These are phyloP conservation scores for Trissolcus basalis DNA, from an alignment of 1,140 invertebrate species.

Conservation along the genomic window DNA sequence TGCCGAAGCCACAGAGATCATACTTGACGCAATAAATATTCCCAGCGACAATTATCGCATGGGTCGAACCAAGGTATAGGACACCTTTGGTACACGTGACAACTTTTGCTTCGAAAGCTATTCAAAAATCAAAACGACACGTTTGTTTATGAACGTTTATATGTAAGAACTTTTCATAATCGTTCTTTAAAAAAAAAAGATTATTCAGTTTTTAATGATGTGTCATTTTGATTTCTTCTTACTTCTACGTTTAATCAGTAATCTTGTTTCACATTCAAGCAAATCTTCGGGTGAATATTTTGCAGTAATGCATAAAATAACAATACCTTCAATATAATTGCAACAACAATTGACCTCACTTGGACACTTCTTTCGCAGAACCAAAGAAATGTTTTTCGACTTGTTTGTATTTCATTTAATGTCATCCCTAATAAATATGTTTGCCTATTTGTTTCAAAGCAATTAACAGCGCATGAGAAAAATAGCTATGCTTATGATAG, in stretches of 20 bases:
- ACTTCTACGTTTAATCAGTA: conserved; percentile 1
- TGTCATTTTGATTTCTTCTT: conserved; percentile 6
- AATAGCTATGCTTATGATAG: too few relatives aligned
- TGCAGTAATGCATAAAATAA: too few relatives aligned
- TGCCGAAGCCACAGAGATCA: conserved; percentile 90
- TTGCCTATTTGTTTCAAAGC: background rate
- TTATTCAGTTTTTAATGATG: too few relatives aligned
- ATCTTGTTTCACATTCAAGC: background rate
- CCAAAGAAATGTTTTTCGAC: conserved; percentile 1
- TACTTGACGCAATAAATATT: conserved; percentile 90
- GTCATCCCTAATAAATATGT: background rate
- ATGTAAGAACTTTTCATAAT: too few relatives aligned
- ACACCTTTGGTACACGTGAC: conserved; percentile 62
- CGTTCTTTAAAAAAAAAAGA: too few relatives aligned
- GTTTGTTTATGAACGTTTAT: too few relatives aligned
- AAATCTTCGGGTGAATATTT: conserved; percentile 2
- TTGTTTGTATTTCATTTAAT: too few relatives aligned
- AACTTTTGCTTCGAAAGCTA: conserved; percentile 17
- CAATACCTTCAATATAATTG: too few relatives aligned
- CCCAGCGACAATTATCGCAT: conserved; percentile 95
- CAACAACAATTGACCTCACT: too few relatives aligned
- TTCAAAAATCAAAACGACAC: conserved; percentile 10
- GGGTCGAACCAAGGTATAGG: conserved; percentile 95
- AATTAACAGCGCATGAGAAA: too few relatives aligned
- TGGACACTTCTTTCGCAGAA: conserved; percentile 24